Evolutionary conservation across 2,113 vertebrate species (phyloP), one percentile per base, ranked within the genome.

Genomic region (Egretta garzetta): DNA sequence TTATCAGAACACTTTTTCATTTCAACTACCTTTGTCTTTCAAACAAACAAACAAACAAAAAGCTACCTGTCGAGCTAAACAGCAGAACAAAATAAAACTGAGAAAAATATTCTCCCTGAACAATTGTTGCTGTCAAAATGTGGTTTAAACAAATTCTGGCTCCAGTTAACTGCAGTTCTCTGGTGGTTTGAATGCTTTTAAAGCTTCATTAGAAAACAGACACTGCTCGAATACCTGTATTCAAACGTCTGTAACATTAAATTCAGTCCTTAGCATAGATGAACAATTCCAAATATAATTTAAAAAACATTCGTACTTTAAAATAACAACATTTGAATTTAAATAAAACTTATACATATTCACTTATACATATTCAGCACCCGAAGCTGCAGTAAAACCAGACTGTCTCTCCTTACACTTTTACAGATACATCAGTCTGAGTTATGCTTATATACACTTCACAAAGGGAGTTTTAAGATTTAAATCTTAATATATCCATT

Each of bases 101-200:
- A 7, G 33, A 50, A 91, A 73, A 86, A 62, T 49, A 90, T 70
- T 82, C 79, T 82, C 79, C 62, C 85, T 50, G 71, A 91, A 74
- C 63, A 73, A 86, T n/a, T 88, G 16, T 41, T 90, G 90, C 85
- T 92, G 87, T 96, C 93, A 92, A 94, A 96, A 86, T 3, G 19
- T 58, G 41, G 71, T 86, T 94, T 94, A 92, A 96, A 90, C 62
- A 81, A 94, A 93, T 76, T 80, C 96, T 80, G 58, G 79, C 63
- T 93, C 28, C 82, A 76, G 88, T 80, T 92, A 93, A 92, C 92
- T 68, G 74, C 71, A 80, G 81, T 70, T 62, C 85, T 96, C 96
- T 93, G 41, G 95, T 90, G 96, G 88, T 92, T 88, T 96, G 62
- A 86, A 85, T 6, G 56, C 87, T 96, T 94, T 96, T 73, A 96